These are phyloP conservation scores for Perizoma flavofasciatum DNA, from an alignment of 2,888 invertebrate genomes.

Conservation along the genomic window DNA sequence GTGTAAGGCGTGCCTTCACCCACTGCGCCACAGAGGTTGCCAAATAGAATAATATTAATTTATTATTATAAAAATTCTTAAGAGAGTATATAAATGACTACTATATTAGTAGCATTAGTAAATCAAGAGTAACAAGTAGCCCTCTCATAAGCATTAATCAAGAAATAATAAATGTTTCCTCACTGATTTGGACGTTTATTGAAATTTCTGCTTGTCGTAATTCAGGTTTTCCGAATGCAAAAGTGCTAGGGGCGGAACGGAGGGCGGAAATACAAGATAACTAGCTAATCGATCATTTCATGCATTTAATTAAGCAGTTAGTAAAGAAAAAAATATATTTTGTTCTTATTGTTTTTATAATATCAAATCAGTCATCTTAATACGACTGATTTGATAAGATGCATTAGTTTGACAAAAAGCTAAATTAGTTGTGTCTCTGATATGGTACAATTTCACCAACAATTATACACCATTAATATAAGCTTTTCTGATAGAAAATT, in stretches of 20 bases:
- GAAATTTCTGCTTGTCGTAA: constrained; percentile 36
- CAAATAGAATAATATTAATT: too few species aligned
- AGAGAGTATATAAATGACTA: too few species aligned
- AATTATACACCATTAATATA: background rate
- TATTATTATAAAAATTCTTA: too few species aligned
- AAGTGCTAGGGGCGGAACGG: constrained; percentile 36
- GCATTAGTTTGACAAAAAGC: background rate
- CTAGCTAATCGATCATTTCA: constrained; percentile 40
- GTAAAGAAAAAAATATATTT: constrained; percentile 15
- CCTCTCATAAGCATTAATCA: background rate
- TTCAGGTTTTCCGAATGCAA: constrained; percentile 35
- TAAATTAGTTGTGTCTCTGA: too few species aligned
- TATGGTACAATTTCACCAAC: too few species aligned
- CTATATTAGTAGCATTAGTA: too few species aligned
- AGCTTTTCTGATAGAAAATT: background rate
- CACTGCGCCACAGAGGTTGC: too few species aligned
- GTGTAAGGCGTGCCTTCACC: too few species aligned
- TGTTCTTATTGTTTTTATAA: too few species aligned
- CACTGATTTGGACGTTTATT: constrained; percentile 30
- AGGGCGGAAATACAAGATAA: constrained; percentile 42
- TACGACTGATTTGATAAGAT: too few species aligned
- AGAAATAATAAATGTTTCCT: constrained; percentile 19
- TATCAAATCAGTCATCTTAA: too few species aligned
- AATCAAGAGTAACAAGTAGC: too few species aligned
- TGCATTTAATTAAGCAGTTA: background rate